These are phyloP conservation scores for Panopea generosa DNA, from an alignment of 2,888 invertebrate species.

Conservation along the genomic window DNA sequence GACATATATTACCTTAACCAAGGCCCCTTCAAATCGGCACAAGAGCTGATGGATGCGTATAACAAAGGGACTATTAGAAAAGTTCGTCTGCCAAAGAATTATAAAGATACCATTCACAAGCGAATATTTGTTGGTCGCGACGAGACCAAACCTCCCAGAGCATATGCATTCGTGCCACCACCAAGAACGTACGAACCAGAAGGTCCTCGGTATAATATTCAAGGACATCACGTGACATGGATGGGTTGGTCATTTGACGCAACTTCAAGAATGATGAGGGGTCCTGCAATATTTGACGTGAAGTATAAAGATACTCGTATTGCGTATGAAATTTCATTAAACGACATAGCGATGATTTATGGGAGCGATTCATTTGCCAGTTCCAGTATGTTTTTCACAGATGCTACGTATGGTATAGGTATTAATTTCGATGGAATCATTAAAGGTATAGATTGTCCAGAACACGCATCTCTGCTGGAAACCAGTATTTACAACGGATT, in stretches of 20 bases:
- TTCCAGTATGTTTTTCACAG: constrained; percentile 57
- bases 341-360: constrained; percentile 68
- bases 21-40: constrained; percentile 57
- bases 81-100: constrained; percentile 51
- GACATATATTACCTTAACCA: constrained; percentile 65
- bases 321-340: constrained; percentile 72
- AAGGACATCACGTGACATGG: constrained; percentile 66
- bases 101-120: constrained; percentile 13
- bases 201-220: constrained; percentile 68
- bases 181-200: constrained; percentile 65
- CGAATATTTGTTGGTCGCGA: constrained; percentile 32
- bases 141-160: constrained; percentile 37
- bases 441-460: constrained; percentile 71
- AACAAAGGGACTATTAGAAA: constrained; percentile 42
- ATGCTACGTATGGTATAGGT: constrained; percentile 63
- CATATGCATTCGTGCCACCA: constrained; percentile 57
- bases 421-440: constrained; percentile 43
- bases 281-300: constrained; percentile 63
- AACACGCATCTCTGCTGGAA: constrained; percentile 55
- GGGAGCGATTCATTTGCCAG: constrained; percentile 63
- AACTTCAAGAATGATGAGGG: constrained; percentile 56
- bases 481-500: constrained; percentile 32
- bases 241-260: constrained; percentile 73
- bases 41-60: constrained; percentile 51
- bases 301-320: constrained; percentile 67